Evolutionary conservation across 2,888 invertebrate species (phyloP).

Genomic region (Campopleginae sp.): DNA sequence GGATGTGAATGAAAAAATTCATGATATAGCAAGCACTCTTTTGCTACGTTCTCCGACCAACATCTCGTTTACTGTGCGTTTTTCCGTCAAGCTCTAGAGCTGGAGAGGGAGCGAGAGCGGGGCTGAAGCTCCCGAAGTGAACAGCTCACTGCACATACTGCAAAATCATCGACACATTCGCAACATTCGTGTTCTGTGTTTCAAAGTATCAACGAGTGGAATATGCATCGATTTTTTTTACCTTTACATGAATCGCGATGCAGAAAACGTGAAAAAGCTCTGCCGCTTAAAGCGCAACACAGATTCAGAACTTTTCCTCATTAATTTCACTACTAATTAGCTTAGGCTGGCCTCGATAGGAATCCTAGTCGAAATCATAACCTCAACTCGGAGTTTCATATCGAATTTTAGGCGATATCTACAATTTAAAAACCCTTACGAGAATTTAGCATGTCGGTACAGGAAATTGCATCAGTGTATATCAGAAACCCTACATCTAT

Average conservation of each 20-base stretch:
- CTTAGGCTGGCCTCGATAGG: neutral
- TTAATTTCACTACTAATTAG: neutral
- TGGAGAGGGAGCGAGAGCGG: neutral
- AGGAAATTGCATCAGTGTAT: neutral
- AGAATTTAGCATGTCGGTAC: neutral
- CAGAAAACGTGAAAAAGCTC: neutral
- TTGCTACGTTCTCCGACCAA: conserved; percentile 18
- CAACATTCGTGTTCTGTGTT: neutral
- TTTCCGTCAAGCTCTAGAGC: neutral
- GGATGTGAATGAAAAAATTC: conserved; percentile 42
- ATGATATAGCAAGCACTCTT: conserved; percentile 41
- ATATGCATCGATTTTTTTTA: conserved; percentile 3
- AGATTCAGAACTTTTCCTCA: neutral
- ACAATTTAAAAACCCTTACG: neutral
- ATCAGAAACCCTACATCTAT: neutral
- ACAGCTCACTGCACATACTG: conserved; percentile 9
- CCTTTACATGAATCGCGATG: neutral
- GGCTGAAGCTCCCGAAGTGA: conserved; percentile 1
- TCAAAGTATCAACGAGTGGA: neutral
- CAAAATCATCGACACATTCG: conserved; percentile 15
- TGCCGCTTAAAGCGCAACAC: neutral
- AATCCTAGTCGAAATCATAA: neutral
- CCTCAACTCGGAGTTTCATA: neutral
- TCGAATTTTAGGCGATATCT: neutral
- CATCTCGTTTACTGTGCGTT: conserved; percentile 19